Evolutionary conservation across 2,888 invertebrate genomes (phyloP).

Genomic region (Ormia ochracea): DNA sequence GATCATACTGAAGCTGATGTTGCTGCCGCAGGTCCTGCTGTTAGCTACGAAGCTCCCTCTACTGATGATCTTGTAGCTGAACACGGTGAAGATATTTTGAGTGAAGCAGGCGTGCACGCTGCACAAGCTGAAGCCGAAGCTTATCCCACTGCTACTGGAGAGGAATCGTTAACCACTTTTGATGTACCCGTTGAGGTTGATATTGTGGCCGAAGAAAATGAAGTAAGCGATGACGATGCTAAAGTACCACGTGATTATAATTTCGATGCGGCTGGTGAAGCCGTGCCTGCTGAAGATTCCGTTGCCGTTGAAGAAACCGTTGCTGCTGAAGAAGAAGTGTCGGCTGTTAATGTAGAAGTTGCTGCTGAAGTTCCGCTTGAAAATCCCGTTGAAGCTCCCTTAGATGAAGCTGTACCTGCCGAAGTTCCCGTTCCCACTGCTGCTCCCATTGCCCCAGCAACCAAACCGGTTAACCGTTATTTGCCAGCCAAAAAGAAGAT

Average conservation of each 20-base stretch:
- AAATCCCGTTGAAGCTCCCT: conserved; percentile 49
- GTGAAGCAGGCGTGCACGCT: conserved; percentile 70
- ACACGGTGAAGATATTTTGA: conserved; percentile 69
- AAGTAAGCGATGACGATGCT: conserved; percentile 68
- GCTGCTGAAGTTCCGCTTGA: conserved; percentile 61
- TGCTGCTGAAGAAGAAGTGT: conserved; percentile 49
- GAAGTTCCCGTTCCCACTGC: conserved; percentile 71
- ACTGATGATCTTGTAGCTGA: conserved; percentile 61
- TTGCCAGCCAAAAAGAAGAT: conserved; percentile 75
- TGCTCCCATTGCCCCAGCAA: conserved; percentile 70
- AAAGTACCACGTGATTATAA: conserved; percentile 74
- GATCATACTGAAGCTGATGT: conserved; percentile 72
- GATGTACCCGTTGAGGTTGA: conserved; percentile 55
- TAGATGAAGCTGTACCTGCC: conserved; percentile 60
- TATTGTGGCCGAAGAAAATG: conserved; percentile 63
- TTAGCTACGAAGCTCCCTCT: conserved; percentile 24
- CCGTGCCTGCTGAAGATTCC: conserved; percentile 47
- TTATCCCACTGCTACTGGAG: conserved; percentile 70
- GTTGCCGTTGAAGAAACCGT: conserved; percentile 63
- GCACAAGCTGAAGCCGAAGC: conserved; percentile 74
- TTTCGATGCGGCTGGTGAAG: conserved; percentile 66
- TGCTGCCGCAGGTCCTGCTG: conserved; percentile 64
- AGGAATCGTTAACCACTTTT: conserved; percentile 8
- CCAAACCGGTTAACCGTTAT: conserved; percentile 70
- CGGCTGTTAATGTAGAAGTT: conserved; percentile 37